Percentiles rank a stretch among this genome's conserved stretches.
phyloP scores from a whole-genome alignment of 2,113 vertebrate genomes.

The Atrichornis clamosus region DNA sequence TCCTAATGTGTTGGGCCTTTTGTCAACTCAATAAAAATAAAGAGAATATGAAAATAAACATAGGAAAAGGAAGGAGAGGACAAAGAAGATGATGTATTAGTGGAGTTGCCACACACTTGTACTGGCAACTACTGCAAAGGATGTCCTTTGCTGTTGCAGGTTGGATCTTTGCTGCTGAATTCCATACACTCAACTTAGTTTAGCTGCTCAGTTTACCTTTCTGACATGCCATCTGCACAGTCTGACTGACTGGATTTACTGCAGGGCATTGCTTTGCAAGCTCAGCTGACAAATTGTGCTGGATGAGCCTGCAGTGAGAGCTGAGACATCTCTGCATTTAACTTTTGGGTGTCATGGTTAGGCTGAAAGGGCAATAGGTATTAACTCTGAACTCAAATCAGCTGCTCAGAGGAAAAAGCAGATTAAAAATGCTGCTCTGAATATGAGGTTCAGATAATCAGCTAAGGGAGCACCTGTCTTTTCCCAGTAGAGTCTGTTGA shows the following conservation, averaged over 20 bases:
- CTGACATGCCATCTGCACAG: fast-evolving
- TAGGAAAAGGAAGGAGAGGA: background rate
- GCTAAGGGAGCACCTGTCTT: background rate
- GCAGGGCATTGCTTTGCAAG: background rate
- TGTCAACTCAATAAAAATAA: background rate
- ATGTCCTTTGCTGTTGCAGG: background rate
- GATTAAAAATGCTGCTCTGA: background rate
- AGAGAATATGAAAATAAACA: background rate
- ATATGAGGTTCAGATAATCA: background rate
- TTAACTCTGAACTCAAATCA: background rate
- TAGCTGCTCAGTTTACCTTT: background rate
- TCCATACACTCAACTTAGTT: background rate
- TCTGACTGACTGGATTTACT: background rate
- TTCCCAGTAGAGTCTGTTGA: background rate
- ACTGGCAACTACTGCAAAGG: background rate
- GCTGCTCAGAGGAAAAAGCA: background rate
- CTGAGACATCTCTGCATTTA: background rate
- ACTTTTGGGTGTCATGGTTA: background rate
- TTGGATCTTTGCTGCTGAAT: background rate
- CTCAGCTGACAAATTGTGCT: background rate
- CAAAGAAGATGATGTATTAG: background rate
- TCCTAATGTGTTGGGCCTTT: background rate
- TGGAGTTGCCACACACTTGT: background rate
- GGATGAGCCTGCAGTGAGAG: background rate
- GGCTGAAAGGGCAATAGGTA: background rate